Evolutionary conservation across 2,888 invertebrate genomes (phyloP), one percentile per base, ranked within the genome.

Genomic region (Drosophila yooni): DNA sequence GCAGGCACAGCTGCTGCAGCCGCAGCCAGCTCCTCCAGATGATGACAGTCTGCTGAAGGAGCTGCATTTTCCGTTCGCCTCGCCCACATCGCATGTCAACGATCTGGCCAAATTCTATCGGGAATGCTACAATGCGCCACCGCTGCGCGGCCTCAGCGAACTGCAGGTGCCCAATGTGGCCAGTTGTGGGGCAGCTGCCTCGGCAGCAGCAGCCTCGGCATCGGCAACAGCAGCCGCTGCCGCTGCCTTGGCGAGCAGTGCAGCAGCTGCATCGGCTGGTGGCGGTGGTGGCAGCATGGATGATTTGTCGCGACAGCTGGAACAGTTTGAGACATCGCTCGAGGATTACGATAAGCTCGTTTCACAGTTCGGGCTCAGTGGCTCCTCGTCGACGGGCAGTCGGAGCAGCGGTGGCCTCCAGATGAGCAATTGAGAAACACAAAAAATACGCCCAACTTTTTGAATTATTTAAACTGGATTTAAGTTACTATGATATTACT

Each of bases 41-140:
- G 93, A 94, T 67, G 93, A 93, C 36, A 92, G 91, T 72, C 73
- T 93, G 27, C 85, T 93, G 0, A 93, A 93, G 79, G 93, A 93
- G 79, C 81, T 94, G 62, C 92, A 92, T 61, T 93, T 93, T 70
- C 94, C 94, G n/a, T 94, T 94, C 70, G 94, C 94, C 53, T 92
- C 92, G 51, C 91, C 91, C 67, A 91, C 91, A 27, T 92, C 93
- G 50, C 93, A 93, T 61, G 92, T 93, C 46, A 93, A 92, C 51
- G 94, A 94, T 74, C 85, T 94, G 78, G 93, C 93, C 4, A 93
- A 92, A 70, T 94, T 94, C 79, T 93, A 93, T 82, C 88, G 93
- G 29, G 93, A 94, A 61, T 93, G 93, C 74, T 93, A 93, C 72
- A 88, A 93, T 76, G 94, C 94, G 5, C 94, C 93, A 0, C 93